phyloP scores from a whole-genome alignment of 2,113 vertebrate genomes.

The Lepus europaeus region DNA sequence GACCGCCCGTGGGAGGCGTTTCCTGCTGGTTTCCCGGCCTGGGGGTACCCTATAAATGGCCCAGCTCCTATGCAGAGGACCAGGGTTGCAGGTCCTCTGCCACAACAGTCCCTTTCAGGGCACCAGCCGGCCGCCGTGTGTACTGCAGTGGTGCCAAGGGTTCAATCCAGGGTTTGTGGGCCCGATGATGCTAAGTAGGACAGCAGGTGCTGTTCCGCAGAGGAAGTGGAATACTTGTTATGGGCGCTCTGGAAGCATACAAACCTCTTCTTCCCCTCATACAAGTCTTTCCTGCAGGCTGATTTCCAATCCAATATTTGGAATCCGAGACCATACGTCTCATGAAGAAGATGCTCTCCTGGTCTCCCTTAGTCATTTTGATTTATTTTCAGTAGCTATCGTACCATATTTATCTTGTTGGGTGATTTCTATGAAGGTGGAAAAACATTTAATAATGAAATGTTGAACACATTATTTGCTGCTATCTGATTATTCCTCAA shows the following conservation, averaged over 20 bases:
- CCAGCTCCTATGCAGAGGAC: rapidly evolving
- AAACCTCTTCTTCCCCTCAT: background rate
- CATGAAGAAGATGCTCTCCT: background rate
- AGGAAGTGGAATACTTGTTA: background rate
- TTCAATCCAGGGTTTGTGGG: background rate
- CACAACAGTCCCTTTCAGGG: too few species aligned
- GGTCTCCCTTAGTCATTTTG: background rate
- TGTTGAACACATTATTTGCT: background rate
- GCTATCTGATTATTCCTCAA: background rate
- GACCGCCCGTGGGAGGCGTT: background rate
- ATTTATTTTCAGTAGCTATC: slow-evolving; percentile 25
- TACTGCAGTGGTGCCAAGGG: background rate
- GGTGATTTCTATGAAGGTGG: slow-evolving; percentile 32
- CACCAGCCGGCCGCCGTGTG: rapidly evolving
- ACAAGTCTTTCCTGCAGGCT: background rate
- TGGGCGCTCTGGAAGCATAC: background rate
- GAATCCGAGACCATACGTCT: background rate
- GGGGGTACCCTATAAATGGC: rapidly evolving
- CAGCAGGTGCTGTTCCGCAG: too few species aligned
- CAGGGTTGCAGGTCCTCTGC: background rate
- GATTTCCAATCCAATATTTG: background rate
- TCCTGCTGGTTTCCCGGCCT: rapidly evolving
- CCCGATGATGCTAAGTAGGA: background rate
- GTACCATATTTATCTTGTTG: slow-evolving; percentile 19
- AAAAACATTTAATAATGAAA: slow-evolving; percentile 39